A percentile compares a stretch with the other conserved stretches of the same genome.
Conservation (phyloP, 2,113 vertebrate genomes). For the Malurus cyaneus region DNA sequence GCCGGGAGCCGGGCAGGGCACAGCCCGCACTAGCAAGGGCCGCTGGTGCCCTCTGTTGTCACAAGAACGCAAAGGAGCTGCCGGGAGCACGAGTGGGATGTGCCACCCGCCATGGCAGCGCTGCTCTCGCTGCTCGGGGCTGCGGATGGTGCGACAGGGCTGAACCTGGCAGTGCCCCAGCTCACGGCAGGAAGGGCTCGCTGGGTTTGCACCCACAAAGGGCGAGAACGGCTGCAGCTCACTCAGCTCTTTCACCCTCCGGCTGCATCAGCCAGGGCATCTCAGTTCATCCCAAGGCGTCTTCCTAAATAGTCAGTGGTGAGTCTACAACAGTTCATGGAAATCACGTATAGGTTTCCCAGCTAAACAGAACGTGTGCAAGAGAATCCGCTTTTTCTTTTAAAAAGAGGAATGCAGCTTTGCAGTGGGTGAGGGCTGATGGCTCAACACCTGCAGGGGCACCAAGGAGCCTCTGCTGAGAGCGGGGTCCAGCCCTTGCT, state of each 20-base stretch:
- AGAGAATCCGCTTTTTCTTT: background rate
- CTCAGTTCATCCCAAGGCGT: background rate
- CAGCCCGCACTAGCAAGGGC: constrained; percentile 25
- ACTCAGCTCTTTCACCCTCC: background rate
- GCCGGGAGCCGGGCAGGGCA: background rate
- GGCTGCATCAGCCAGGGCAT: background rate
- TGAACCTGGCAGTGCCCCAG: background rate
- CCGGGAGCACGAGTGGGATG: background rate
- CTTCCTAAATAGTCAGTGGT: background rate
- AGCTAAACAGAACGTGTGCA: background rate
- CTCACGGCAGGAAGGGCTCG: background rate
- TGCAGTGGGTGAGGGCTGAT: background rate
- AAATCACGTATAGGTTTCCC: background rate
- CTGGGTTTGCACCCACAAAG: rapidly evolving
- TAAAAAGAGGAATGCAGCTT: background rate
- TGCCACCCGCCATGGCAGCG: background rate
- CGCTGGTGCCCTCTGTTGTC: constrained; percentile 73
- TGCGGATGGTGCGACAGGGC: background rate
- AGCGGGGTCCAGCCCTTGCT: background rate
- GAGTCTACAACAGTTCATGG: background rate
- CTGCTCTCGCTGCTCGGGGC: background rate
- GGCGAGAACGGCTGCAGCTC: background rate
- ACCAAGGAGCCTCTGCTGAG: background rate
- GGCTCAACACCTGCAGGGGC: background rate
- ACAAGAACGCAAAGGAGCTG: background rate